Base-by-base conservation (phyloP, 1,140 invertebrate species). In the Thereuonema tuberculata region DNA sequence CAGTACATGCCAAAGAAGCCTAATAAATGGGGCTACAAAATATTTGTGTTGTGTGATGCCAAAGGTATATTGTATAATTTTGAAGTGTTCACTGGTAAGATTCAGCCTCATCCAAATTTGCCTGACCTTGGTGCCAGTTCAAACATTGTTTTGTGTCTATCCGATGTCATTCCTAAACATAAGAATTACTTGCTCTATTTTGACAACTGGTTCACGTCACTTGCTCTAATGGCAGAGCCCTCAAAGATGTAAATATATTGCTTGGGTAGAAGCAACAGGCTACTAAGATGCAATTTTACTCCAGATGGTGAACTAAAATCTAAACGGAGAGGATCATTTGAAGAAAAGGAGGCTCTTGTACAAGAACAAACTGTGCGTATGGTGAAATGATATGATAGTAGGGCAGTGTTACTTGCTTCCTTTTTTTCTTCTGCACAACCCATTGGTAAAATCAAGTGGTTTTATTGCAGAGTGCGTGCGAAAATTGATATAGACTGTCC, bases 401-500 rank as follows among this genome's bases (percentile, higher is more conserved):
- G 23, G 27, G 53, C 53, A 28, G 53, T 55, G 5, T 3, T 17
- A 9, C 48, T 50, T 20, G 17, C 23, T 9, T 50, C 48, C 5
- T 9, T 17, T 37, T 37, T 37, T 17, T 37, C 31, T 17, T 37
- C 31, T 9, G 31, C 31, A 9, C 5, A 37, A 17, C 31, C 31
- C 17, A 17, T 37, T 5, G 17, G 17, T 9, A 50, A 50, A 50
- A 20, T 24, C 5, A 24, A 20, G 20, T 9, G 20, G n/a, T n/a
- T n/a, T 17, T 50, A 21, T 3, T 5, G 20, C 48, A 50, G 20
- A 50, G 23, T 9, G 20, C 48, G 20, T 12, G 20, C 5, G 48
- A 24, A 50, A 20, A 20, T 20, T 50, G 53, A 55, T 48, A 68
- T 77, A 60, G 60, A 69, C 55, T 72, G 71, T 64, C 72, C 75